Base-by-base conservation (phyloP, 2,888 invertebrate species). In the Galerucella nymphaeae region DNA sequence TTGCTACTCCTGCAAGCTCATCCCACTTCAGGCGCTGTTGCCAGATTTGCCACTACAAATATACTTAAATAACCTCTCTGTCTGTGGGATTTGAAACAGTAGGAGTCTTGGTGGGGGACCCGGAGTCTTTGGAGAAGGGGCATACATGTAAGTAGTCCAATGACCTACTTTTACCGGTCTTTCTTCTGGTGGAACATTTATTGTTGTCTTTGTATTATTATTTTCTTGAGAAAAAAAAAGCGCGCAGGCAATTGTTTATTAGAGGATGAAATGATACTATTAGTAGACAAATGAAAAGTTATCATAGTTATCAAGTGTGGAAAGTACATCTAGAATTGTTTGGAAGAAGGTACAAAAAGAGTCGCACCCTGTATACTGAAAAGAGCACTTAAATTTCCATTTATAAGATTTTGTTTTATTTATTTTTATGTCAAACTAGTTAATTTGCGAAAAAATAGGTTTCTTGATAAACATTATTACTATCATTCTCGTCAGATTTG, bases 151-250 rank as follows among this genome's bases (percentile, higher is more conserved):
- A 57, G 63, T 70, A 70, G 70, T 70, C 63, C 70, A 57, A 42
- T 70, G 70, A 70, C 70, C 70, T 42, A 70, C 70, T 70, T 69
- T 62, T 55, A 55, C 70, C 45, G 70, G 70, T 70, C 55, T 70
- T 70, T 55, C 55, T 41, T 69, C 62, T 61, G 61, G n/a, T 30
- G 58, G 42, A 45, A 9, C 42, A 53, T 68, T 63, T 45, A 57
- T 70, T 64, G 53, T 70, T 70, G 62, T 70, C 57, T 63, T 62
- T 69, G 62, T 53, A 20, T 41, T 41, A 48, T 48, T 59, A 30
- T 59, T 57, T 45, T 62, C 61, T 18, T 18, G 18, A 50, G 30
- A 23, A 58, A 57, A 57, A 55, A 18, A 57, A 38, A 38, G 30
- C 50, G 38, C n/a, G 11, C 6, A 6, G 18, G 11, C 18, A n/a